Percentiles rank a stretch among this genome's conserved stretches.
Conservation (phyloP, 1,140 invertebrate species). For the Palaemon carinicauda region DNA sequence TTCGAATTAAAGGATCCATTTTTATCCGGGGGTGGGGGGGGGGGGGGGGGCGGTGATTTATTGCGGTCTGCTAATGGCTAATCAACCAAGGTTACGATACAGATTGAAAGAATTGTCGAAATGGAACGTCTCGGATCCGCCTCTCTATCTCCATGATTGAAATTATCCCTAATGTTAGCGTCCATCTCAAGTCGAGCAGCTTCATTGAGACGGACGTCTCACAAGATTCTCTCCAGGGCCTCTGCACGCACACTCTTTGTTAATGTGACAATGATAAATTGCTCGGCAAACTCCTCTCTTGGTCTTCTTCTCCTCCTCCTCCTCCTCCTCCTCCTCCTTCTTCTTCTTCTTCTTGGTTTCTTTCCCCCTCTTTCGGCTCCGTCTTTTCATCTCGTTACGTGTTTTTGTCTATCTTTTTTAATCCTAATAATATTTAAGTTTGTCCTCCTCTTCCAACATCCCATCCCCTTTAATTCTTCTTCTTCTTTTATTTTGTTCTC, state of each 20-base stretch:
- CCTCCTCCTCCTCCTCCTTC: not conserved
- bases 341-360: not conserved
- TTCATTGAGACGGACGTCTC: too few relatives aligned
- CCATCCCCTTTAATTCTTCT: not conserved
- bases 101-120: too few relatives aligned
- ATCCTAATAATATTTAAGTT: too few relatives aligned
- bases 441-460: not conserved
- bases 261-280: constrained; percentile 11
- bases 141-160: too few relatives aligned
- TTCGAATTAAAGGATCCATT: too few relatives aligned
- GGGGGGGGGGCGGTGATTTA: too few relatives aligned
- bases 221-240: not conserved
- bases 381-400: not conserved
- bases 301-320: not conserved
- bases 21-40: too few relatives aligned
- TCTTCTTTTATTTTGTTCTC: not conserved
- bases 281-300: not conserved
- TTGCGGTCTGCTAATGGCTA: too few relatives aligned
- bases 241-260: not conserved
- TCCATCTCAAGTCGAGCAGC: too few relatives aligned
- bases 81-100: too few relatives aligned
- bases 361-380: not conserved
- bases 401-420: not conserved
- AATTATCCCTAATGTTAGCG: too few relatives aligned
- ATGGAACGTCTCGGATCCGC: too few relatives aligned